A percentile compares a stretch with the other conserved stretches of the same genome.
Evolutionary conservation across 2,888 invertebrate species (phyloP).

Genomic region (Sarcophaga carnaria): DNA sequence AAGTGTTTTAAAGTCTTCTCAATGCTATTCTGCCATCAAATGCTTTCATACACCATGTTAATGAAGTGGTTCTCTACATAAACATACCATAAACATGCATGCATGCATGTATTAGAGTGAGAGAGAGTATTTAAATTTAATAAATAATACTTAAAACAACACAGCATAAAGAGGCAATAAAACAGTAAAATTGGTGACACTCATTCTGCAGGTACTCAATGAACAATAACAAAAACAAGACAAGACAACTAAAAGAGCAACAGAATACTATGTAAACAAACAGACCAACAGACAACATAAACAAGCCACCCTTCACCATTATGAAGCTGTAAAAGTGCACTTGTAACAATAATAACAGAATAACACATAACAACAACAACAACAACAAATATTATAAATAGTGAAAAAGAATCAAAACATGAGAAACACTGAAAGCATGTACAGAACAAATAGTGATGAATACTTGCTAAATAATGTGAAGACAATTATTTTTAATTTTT

Average conservation of each 20-base stretch:
- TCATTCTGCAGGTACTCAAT: background rate
- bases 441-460: no score
- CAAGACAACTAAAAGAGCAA: slow-evolving; percentile 4
- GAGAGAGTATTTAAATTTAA: background rate
- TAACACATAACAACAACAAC: background rate
- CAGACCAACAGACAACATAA: slow-evolving; percentile 40
- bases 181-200: no score
- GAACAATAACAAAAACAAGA: background rate
- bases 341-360: slow-evolving; percentile 36
- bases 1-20: background rate
- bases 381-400: slow-evolving; percentile 12
- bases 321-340: slow-evolving; percentile 67
- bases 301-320: slow-evolving; percentile 31
- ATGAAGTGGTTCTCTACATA: no score
- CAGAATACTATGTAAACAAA: slow-evolving; percentile 16
- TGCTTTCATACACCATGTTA: background rate
- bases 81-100: background rate
- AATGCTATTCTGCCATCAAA: background rate
- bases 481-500: no score
- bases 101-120: background rate
- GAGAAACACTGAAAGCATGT: background rate
- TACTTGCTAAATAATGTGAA: no score
- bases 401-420: slow-evolving; percentile 1
- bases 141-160: no score
- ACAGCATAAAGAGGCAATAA: no score